Evolutionary conservation across 92 coral and sea anemone species (phyloP), one percentile per base, ranked within the genome.

Genomic region (Epizoanthus fatuus): DNA sequence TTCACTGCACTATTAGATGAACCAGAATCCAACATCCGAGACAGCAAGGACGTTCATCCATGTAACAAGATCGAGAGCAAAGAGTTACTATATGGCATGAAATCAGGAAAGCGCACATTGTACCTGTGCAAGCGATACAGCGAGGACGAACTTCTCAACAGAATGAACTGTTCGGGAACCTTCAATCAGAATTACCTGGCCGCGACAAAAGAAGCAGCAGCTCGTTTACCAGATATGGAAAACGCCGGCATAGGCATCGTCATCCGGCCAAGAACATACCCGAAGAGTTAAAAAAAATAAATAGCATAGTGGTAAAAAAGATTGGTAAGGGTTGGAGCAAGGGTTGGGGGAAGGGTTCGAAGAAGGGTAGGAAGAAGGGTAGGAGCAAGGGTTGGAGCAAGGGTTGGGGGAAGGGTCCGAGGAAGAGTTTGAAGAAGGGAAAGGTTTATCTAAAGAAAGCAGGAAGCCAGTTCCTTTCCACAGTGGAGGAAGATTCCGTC

Each of bases 141-240:
- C 2, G 82, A 77, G 35, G 7, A 40, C 42, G 82, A 77, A 60
- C 82, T 77, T 5, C 44, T 77, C 40, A 60, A 60, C 70, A 60
- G 25, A 77, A 62, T 77, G 57, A 77, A 77, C 52, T 77, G 82
- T 3, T 77, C 82, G 38, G 82, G 82, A 38, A 77, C 82, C 5
- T 77, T 77, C 32, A 77, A 77, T 32, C 38, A 59, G 14, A 60
- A 77, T 10, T 77, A 77, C 32, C 58, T 77, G 6, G 82, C 82
- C 63, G 82, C 47, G 13, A 59, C 56, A 20, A 68, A 69, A 17
- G 82, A 77, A 60, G 56, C 44, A 13, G 70, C 82, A 11, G 5
- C 13, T 4, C 13, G 22, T 3, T 42, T 77, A 13, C 82, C 82
- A 5, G 32, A 77, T 38, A 59, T 77, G 14, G 82, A 42, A 42